Conservation (phyloP, 1,140 invertebrate genomes). For the Macrobrachium nipponense region DNA sequence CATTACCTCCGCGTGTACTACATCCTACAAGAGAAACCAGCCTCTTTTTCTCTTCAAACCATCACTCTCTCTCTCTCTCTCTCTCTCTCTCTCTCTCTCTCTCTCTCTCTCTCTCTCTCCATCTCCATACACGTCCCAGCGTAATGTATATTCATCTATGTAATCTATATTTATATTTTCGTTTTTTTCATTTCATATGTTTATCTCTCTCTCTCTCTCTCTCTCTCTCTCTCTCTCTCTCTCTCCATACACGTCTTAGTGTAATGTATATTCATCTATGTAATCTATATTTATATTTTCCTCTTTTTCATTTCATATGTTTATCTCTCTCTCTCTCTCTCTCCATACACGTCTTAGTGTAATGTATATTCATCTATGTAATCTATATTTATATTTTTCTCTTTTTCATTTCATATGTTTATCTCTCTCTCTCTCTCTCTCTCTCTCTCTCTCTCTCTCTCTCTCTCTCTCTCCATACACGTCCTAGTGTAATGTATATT, state of each 20-base stretch:
- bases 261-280: too few species aligned
- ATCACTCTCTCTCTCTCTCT: not conserved
- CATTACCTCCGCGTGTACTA: not conserved
- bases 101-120: too few species aligned
- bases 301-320: not conserved
- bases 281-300: not conserved
- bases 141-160: too few species aligned
- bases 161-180: not conserved
- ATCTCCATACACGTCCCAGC: not conserved
- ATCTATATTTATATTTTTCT: too few species aligned
- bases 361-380: too few species aligned
- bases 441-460: not conserved
- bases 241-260: not conserved
- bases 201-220: constrained; percentile 3
- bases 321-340: too few species aligned
- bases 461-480: not conserved
- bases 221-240: not conserved
- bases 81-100: not conserved
- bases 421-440: not conserved
- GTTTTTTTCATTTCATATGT: not conserved
- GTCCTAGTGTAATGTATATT: too few species aligned
- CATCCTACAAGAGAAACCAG: not conserved
- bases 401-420: too few species aligned
- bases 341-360: not conserved
- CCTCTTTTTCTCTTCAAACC: not conserved